Conservation (phyloP, 2,797 vertebrate genomes). For the Arnoldichthys spilopterus region DNA sequence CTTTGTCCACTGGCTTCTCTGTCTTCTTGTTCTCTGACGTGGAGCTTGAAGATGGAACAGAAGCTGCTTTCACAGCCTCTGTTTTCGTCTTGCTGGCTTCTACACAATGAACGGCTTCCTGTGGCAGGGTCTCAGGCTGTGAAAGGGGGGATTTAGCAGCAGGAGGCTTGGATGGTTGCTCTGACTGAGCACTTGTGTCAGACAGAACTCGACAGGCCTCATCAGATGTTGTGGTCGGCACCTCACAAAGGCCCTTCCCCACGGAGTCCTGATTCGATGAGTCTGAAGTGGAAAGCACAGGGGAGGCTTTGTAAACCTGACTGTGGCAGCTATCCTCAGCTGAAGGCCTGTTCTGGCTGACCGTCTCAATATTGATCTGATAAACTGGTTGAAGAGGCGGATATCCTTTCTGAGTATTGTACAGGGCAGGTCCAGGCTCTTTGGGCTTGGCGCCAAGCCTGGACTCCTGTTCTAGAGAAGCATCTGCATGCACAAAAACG, state of each 20-base stretch:
- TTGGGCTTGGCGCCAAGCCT: slow-evolving; percentile 69
- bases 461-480: slow-evolving; percentile 57
- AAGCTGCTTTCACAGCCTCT: slow-evolving; percentile 60
- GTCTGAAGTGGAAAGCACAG: slow-evolving; percentile 12
- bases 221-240: slow-evolving; percentile 30
- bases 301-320: slow-evolving; percentile 48
- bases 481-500: slow-evolving; percentile 49
- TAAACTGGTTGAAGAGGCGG: slow-evolving; percentile 65
- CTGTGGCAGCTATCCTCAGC: slow-evolving; percentile 23
- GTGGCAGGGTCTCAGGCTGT: slow-evolving; percentile 58
- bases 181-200: slow-evolving; percentile 31
- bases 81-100: slow-evolving; percentile 45
- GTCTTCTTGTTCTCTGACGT: slow-evolving; percentile 54
- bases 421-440: slow-evolving; percentile 58
- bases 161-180: slow-evolving; percentile 51
- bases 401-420: slow-evolving; percentile 65
- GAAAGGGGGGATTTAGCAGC: slow-evolving; percentile 58
- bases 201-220: slow-evolving; percentile 32
- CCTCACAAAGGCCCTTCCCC: slow-evolving; percentile 12
- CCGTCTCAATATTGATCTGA: slow-evolving; percentile 76
- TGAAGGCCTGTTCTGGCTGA: slow-evolving; percentile 62
- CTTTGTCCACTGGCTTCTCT: slow-evolving; percentile 18
- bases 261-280: slow-evolving; percentile 21
- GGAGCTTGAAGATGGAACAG: slow-evolving; percentile 56
- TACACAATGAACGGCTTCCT: slow-evolving; percentile 43